Conservation (phyloP, 1,140 invertebrate genomes). For the Argopecten irradians region DNA sequence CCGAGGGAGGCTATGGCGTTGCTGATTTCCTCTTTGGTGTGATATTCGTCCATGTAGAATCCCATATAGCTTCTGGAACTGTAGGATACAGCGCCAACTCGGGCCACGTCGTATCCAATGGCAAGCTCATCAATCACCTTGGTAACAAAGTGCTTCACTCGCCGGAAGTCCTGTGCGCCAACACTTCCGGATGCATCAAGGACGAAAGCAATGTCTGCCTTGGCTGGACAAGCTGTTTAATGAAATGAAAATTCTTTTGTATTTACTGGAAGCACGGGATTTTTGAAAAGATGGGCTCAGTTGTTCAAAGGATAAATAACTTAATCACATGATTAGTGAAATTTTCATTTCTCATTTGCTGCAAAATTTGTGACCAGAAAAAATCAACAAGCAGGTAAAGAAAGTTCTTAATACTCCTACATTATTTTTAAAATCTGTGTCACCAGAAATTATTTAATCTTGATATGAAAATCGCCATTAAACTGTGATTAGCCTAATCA, state of each 20-base stretch:
- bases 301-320: too few species aligned
- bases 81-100: constrained; percentile 67
- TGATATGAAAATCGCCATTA: too few species aligned
- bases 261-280: not conserved
- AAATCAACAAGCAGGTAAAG: not conserved
- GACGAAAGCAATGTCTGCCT: constrained; percentile 69
- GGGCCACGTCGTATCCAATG: constrained; percentile 61
- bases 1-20: constrained; percentile 64
- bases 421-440: not conserved
- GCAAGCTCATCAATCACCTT: constrained; percentile 63
- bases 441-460: too few species aligned
- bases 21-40: constrained; percentile 58
- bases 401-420: not conserved
- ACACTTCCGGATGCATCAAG: constrained; percentile 72
- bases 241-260: not conserved
- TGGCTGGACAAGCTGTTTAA: constrained; percentile 63
- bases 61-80: constrained; percentile 59
- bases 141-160: constrained; percentile 65
- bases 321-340: too few species aligned
- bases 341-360: too few species aligned
- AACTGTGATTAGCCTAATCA: too few species aligned
- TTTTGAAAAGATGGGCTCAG: not conserved
- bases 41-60: constrained; percentile 66
- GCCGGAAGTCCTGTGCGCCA: constrained; percentile 62
- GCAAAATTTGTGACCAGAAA: too few species aligned